These are phyloP conservation scores for Brachyistius frenatus DNA, from an alignment of 2,113 vertebrate genomes.

Conservation along the genomic window DNA sequence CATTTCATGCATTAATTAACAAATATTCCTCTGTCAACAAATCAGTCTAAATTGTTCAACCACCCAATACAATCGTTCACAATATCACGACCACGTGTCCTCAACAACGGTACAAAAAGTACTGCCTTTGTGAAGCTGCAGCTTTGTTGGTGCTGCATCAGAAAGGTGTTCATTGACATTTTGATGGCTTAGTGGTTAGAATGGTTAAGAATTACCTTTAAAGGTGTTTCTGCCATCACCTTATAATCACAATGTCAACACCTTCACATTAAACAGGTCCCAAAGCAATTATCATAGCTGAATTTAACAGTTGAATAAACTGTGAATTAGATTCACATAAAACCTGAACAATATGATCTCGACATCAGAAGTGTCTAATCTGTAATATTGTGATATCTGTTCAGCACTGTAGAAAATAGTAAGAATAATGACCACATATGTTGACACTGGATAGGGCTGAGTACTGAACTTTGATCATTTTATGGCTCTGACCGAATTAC, in stretches of 20 bases:
- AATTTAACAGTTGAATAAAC: neutral
- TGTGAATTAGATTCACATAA: neutral
- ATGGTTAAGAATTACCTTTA: neutral
- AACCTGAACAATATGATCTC: neutral
- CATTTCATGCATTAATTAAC: constrained; percentile 61
- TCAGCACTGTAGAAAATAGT: neutral
- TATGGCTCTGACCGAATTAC: too few species aligned
- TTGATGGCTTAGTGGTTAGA: neutral
- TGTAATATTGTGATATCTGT: neutral
- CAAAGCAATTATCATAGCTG: constrained; percentile 2
- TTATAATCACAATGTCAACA: neutral
- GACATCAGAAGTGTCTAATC: neutral
- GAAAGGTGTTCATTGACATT: neutral
- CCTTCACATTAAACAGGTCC: neutral
- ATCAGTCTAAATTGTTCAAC: constrained; percentile 1
- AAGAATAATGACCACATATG: neutral
- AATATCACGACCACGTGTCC: neutral
- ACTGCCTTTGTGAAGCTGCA: neutral
- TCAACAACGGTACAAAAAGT: neutral
- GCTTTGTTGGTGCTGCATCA: neutral
- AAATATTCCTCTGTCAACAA: constrained; percentile 56
- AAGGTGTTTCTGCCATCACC: neutral
- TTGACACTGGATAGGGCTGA: neutral
- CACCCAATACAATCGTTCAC: constrained; percentile 9
- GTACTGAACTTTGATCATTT: neutral